Base-by-base conservation (phyloP, 2,888 invertebrate genomes). In the Ypsolopha sequella region DNA sequence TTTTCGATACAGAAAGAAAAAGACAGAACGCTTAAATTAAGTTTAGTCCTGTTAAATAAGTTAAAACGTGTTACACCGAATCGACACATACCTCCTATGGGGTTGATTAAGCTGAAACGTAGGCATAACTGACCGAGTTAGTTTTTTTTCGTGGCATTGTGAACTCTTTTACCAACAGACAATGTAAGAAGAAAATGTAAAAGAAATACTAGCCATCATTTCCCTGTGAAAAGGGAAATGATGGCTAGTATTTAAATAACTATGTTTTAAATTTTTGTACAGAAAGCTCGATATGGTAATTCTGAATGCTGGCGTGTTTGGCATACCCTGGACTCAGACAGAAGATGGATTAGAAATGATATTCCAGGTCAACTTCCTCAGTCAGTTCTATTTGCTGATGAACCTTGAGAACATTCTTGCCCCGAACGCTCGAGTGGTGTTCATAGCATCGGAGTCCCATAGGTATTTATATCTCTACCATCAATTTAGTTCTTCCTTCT, bases 381-480 rank as follows among this genome's bases (percentile, higher is more conserved):
- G 93, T 34, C 95, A 95, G 65, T 91, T 91, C 64, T 93, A 94
- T 68, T 78, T 98, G 53, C 91, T 95, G 0, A 79, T 92, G 55
- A 86, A 94, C 51, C 77, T 97, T 47, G 90, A 93, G 62, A 87
- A 91, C 7, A 72, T 92, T 47, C 88, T 97, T 39, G 82, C 90
- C 47, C 88, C 88, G 38, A 90, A 91, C 45, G 89, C 90, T 1
- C 89, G 98, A 59, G 90, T 98, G 33, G 91, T 98, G 1, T 89
- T 96, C 53, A 87, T 97, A 0, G 93, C 96, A 1, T 95, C 97
- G 1, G 94, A 96, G 78, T 95, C 95, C 0, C 97, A 97, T 74
- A 91, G 93, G 93, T 95, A 48, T 10, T 13, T 43, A n/a, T 41
- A 8, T 43, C 11, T 43, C 8, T 43, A 43, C 11, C 14, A 10